phyloP scores from a whole-genome alignment of 2,797 vertebrate species.

The Remorina albescens region DNA sequence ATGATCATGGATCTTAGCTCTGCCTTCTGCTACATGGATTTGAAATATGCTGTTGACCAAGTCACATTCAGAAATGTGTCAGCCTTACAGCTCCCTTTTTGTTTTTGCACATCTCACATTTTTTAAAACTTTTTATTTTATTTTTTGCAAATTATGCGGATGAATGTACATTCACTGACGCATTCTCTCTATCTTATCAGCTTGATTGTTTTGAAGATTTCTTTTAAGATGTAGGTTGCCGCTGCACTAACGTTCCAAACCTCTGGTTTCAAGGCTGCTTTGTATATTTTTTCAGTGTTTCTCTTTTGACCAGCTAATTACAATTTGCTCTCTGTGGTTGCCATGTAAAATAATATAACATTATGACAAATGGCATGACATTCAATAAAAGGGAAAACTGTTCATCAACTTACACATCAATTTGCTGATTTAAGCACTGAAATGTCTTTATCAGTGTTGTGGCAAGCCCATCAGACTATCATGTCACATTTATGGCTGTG shows the following conservation, averaged over 20 bases:
- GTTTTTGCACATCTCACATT: background rate
- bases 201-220: background rate
- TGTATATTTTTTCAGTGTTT: background rate
- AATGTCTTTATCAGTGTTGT: constrained; percentile 36
- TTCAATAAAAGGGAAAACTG: constrained; percentile 64
- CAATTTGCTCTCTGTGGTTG: background rate
- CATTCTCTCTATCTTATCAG: constrained; percentile 4
- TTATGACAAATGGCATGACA: background rate
- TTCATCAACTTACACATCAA: constrained; percentile 27
- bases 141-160: background rate
- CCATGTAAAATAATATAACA: constrained; percentile 20
- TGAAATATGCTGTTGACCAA: constrained; percentile 13
- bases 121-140: too few species aligned
- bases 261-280: constrained; percentile 13
- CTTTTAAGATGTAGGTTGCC: too few species aligned
- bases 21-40: background rate
- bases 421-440: constrained; percentile 46
- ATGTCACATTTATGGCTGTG: constrained; percentile 37
- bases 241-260: background rate
- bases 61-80: background rate
- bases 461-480: constrained; percentile 47
- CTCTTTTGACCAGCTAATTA: constrained; percentile 14
- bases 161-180: background rate
- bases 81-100: background rate
- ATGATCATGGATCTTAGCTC: constrained; percentile 36